phyloP scores from a whole-genome alignment of 2,888 invertebrate species.

The Lepetodrilus schrolli region DNA sequence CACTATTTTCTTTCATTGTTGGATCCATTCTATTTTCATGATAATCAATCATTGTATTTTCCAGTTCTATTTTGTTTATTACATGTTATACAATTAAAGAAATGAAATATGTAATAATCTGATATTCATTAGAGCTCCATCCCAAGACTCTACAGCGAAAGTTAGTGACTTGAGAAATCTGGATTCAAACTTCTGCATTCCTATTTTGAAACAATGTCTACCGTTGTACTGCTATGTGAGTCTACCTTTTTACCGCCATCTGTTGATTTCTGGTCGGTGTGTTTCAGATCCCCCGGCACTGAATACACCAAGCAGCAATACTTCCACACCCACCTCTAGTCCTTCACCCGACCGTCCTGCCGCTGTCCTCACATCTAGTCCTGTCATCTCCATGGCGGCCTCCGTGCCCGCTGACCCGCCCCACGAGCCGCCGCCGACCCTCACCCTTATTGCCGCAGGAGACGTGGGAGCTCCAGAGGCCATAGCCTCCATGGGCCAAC shows the following conservation, averaged over 20 bases:
- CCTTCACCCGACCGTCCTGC: constrained; percentile 4
- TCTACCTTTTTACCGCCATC: background rate
- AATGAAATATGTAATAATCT: no score
- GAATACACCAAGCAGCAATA: background rate
- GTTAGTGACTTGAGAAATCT: no score
- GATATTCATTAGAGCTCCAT: no score
- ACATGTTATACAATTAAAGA: no score
- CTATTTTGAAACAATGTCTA: no score
- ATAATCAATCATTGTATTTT: no score
- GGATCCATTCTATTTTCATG: no score
- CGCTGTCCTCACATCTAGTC: background rate
- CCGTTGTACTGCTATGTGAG: background rate
- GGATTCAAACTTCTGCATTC: no score
- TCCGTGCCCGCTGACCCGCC: background rate
- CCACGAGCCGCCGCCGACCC: background rate
- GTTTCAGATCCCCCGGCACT: background rate
- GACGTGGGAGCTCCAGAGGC: background rate
- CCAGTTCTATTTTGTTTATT: no score
- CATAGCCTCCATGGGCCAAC: background rate
- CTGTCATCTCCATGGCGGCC: background rate
- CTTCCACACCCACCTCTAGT: constrained; percentile 20
- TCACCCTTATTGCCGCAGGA: background rate
- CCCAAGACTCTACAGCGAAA: no score
- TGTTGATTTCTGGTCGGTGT: constrained; percentile 2
- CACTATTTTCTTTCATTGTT: no score